phyloP scores from a whole-genome alignment of 2,797 vertebrate species.

The Serranus cabrilla region DNA sequence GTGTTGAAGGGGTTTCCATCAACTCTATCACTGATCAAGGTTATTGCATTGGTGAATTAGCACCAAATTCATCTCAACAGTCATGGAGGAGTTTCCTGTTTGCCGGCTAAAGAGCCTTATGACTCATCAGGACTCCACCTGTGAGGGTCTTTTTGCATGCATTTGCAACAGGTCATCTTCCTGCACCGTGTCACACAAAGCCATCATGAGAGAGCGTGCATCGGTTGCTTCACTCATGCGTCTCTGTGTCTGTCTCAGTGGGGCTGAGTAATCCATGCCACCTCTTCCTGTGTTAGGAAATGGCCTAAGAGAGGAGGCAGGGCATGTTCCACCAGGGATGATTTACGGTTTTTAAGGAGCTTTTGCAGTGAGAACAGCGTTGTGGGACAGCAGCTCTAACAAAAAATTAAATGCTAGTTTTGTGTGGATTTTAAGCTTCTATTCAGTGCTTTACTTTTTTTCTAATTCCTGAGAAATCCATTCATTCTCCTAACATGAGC shows the following conservation, averaged over 20 bases:
- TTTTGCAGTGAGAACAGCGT: constrained; percentile 40
- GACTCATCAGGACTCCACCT: constrained; percentile 24
- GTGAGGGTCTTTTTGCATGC: constrained; percentile 8
- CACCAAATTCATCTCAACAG: background rate
- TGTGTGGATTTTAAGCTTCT: constrained; percentile 41
- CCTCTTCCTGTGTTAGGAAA: constrained; percentile 75
- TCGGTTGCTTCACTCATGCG: constrained; percentile 39
- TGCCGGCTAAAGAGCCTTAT: constrained; percentile 1
- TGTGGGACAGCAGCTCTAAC: constrained; percentile 42
- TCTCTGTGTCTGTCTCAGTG: constrained; percentile 57
- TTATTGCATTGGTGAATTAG: background rate
- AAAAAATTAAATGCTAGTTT: constrained; percentile 43
- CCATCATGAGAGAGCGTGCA: constrained; percentile 60
- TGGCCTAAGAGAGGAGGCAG: constrained; percentile 45
- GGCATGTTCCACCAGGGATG: constrained; percentile 61
- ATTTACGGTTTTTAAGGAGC: constrained; percentile 61
- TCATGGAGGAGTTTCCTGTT: constrained; percentile 3
- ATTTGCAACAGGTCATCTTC: constrained; percentile 23
- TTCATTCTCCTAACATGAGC: constrained; percentile 9
- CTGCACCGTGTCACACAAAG: constrained; percentile 34
- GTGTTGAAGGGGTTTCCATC: background rate
- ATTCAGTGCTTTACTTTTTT: constrained; percentile 19
- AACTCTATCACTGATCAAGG: background rate
- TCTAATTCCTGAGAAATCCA: constrained; percentile 41
- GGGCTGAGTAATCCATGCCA: constrained; percentile 72